phyloP scores from a whole-genome alignment of 2,888 invertebrate species.

The Macropis europaea region DNA sequence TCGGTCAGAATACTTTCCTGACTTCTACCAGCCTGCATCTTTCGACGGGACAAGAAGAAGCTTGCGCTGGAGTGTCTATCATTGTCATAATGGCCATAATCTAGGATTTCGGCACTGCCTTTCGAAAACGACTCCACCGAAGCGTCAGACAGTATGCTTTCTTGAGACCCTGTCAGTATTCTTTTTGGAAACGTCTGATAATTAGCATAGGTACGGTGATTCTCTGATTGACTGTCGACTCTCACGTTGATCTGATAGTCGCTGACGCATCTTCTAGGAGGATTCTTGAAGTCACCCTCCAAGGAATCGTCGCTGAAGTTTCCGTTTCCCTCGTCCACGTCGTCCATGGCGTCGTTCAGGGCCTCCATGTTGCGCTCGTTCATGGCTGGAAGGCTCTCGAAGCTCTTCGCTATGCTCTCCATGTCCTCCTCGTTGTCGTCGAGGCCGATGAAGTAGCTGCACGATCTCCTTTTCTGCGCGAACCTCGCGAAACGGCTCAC shows the following conservation, averaged over 20 bases:
- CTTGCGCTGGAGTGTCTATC: slow-evolving; percentile 85
- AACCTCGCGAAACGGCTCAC: slow-evolving; percentile 80
- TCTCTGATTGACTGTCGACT: slow-evolving; percentile 71
- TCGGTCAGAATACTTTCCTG: slow-evolving; percentile 90
- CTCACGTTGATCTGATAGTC: slow-evolving; percentile 87
- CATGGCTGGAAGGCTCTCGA: slow-evolving; percentile 76
- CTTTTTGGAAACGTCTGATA: slow-evolving; percentile 62
- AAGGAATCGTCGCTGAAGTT: slow-evolving; percentile 91
- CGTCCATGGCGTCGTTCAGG: slow-evolving; percentile 70
- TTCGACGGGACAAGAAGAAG: slow-evolving; percentile 88
- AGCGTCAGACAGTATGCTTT: slow-evolving; percentile 76
- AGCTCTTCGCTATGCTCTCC: slow-evolving; percentile 73
- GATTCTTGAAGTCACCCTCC: slow-evolving; percentile 83
- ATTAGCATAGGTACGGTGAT: slow-evolving; percentile 56
- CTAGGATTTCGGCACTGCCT: slow-evolving; percentile 73
- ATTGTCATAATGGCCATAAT: slow-evolving; percentile 73
- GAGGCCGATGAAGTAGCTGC: slow-evolving; percentile 85
- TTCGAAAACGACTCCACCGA: slow-evolving; percentile 75
- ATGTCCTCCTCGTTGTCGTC: slow-evolving; percentile 79
- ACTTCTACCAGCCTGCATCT: slow-evolving; percentile 84
- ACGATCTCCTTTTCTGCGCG: slow-evolving; percentile 82
- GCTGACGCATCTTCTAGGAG: slow-evolving; percentile 86
- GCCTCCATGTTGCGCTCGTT: slow-evolving; percentile 70
- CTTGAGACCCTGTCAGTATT: slow-evolving; percentile 72
- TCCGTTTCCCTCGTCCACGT: slow-evolving; percentile 83